Evolutionary conservation across 2,888 invertebrate species (phyloP).

Genomic region (Eupithecia vulgata): DNA sequence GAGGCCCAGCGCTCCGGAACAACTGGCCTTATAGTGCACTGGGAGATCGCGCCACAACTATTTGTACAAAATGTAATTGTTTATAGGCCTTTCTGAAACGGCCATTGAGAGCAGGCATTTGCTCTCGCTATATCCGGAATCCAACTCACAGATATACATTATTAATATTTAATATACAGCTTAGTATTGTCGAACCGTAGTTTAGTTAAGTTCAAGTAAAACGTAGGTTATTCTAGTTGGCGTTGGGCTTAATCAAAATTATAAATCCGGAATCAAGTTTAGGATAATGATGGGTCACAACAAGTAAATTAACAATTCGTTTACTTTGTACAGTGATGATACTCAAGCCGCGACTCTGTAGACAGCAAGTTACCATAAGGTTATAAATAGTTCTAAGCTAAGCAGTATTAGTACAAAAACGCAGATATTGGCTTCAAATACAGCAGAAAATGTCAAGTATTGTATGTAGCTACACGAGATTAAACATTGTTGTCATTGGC

Average conservation of each 20-base stretch:
- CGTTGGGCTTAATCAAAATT: background rate
- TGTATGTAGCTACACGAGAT: background rate
- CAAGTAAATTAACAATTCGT: slow-evolving; percentile 41
- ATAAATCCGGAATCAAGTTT: background rate
- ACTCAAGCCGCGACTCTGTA: slow-evolving; percentile 26
- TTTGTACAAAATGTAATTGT: background rate
- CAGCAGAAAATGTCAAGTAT: background rate
- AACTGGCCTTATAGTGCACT: background rate
- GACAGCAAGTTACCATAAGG: background rate
- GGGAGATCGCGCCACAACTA: background rate
- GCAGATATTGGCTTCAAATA: background rate
- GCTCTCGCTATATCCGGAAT: background rate
- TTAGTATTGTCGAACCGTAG: background rate
- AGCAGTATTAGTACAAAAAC: background rate
- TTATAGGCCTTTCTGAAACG: no score
- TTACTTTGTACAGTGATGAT: slow-evolving; percentile 37
- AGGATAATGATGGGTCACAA: slow-evolving; percentile 7
- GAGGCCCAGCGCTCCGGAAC: background rate
- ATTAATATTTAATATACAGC: background rate
- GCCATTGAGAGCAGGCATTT: background rate
- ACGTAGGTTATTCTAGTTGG: background rate
- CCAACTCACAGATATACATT: background rate
- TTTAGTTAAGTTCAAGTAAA: background rate
- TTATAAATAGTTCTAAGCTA: background rate
- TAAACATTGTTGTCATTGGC: background rate